Base-by-base conservation (phyloP, 2,797 vertebrate species). In the Lagorchestes hirsutus region DNA sequence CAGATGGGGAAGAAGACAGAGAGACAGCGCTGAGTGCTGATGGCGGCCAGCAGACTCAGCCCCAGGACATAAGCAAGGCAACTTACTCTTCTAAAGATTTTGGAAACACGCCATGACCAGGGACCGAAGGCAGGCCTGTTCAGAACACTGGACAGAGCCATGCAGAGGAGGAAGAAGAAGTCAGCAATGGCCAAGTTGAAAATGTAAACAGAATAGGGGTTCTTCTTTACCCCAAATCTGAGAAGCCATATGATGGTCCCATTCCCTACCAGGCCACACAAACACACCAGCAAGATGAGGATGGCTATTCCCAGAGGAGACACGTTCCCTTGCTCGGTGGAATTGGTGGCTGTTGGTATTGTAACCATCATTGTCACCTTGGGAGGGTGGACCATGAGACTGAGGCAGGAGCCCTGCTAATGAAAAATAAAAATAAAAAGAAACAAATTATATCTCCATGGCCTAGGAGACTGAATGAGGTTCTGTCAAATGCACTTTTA, bases 11-110 rank as follows among this genome's bases (percentile, higher is more conserved):
- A 98, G 92, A 98, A 97, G 92, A 93, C 96, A 0, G 97, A 96
- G 13, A 97, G 11, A 0, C 98, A 98, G 93, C 98, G 97, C 96
- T 98, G 98, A n/a, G n/a, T 5, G 0, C 98, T 98, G 96, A 98
- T 98, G 94, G 97, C 95, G 0, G 95, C 97, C 56, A 98, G 98
- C 58, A 98, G 95, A 1, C 97, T 97, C 91, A 97, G 96, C 96
- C 97, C 28, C n/a, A n/a, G 4, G 3, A 90, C 96, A 82, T 97
- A 97, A 50, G 91, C 52, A 13, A 96, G 95, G 95, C n/a, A 96
- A 92, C 92, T 98, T 4, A 50, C 5, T 16, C 95, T 59, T 1
- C 0, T 31, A 6, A 94, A 0, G 29, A 10, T 40, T 16, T 59
- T 12, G 0, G 46, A 3, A 54, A 54, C 6, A 10, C 0, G 28